A percentile compares a stretch with the other conserved stretches of the same genome.
Conservation (phyloP, 2,113 vertebrate genomes). For the Sciurus niger region DNA sequence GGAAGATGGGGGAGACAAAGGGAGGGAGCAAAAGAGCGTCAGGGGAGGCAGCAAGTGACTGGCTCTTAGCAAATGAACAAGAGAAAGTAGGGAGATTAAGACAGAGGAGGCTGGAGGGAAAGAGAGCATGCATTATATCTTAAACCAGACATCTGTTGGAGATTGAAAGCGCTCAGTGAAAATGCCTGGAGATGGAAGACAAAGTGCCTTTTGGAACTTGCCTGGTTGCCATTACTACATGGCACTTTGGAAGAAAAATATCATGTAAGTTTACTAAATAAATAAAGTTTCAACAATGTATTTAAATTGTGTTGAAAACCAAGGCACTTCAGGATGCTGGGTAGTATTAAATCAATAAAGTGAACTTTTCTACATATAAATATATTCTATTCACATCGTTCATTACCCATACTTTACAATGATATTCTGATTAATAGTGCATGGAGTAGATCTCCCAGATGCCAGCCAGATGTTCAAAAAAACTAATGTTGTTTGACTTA, state of each 20-base stretch:
- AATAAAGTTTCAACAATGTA: constrained; percentile 68
- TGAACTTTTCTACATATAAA: constrained; percentile 77
- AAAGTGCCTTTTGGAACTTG: constrained; percentile 55
- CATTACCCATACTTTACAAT: constrained; percentile 81
- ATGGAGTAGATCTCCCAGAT: constrained; percentile 82
- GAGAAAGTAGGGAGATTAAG: background rate
- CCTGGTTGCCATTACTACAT: constrained; percentile 26
- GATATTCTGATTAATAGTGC: constrained; percentile 86
- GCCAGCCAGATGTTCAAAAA: constrained; percentile 86
- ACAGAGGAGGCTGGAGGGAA: background rate
- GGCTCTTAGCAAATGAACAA: background rate
- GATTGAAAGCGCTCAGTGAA: background rate
- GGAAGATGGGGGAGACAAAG: background rate
- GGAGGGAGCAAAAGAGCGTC: background rate
- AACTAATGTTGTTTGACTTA: constrained; percentile 80
- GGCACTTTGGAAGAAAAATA: constrained; percentile 68
- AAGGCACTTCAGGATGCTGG: constrained; percentile 58
- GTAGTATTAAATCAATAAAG: constrained; percentile 80
- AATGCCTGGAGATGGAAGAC: constrained; percentile 38
- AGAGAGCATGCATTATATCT: background rate
- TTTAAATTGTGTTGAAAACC: constrained; percentile 78
- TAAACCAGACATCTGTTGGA: background rate
- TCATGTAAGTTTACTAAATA: constrained; percentile 67
- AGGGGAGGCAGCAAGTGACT: too few relatives aligned
- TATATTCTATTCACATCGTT: constrained; percentile 75